Percentiles rank a stretch among this genome's conserved stretches.
These are phyloP conservation scores for Orestias chungarensis DNA, from an alignment of 2,797 vertebrate genomes.

Conservation along the genomic window DNA sequence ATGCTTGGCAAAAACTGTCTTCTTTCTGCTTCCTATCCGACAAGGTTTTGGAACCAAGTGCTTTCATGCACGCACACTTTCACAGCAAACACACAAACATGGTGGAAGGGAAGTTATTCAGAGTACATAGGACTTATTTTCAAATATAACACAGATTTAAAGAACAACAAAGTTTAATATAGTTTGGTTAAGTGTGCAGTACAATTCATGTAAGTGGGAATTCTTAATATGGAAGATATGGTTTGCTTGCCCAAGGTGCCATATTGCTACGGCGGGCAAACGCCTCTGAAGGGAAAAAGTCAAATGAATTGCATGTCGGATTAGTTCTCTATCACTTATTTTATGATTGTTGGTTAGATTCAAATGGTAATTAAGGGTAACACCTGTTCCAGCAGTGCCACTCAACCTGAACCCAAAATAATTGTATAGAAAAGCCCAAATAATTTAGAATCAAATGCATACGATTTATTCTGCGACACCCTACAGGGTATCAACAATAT, in stretches of 20 bases:
- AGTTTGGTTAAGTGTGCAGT: background rate
- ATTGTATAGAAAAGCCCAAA: background rate
- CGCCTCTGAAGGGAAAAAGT: background rate
- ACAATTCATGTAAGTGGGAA: background rate
- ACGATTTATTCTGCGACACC: background rate
- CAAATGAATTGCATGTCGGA: too few species aligned
- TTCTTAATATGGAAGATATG: background rate
- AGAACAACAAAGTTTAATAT: slow-evolving; percentile 6
- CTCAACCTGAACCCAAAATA: background rate
- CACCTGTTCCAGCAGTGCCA: background rate
- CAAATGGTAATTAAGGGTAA: background rate
- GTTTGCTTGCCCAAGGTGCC: too few species aligned
- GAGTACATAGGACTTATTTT: slow-evolving; percentile 15
- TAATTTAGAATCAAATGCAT: background rate
- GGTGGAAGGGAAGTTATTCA: slow-evolving; percentile 25
- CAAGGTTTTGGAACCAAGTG: slow-evolving; percentile 31
- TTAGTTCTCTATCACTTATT: background rate
- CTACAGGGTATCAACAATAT: background rate
- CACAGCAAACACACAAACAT: slow-evolving; percentile 18
- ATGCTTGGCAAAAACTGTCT: slow-evolving; percentile 50
- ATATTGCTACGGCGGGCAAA: background rate
- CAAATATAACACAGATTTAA: background rate
- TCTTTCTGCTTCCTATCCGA: slow-evolving; percentile 33
- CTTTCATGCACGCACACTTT: slow-evolving; percentile 25
- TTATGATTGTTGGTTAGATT: background rate